phyloP scores from a whole-genome alignment of 2,888 invertebrate genomes.

The Campoletis raptor region DNA sequence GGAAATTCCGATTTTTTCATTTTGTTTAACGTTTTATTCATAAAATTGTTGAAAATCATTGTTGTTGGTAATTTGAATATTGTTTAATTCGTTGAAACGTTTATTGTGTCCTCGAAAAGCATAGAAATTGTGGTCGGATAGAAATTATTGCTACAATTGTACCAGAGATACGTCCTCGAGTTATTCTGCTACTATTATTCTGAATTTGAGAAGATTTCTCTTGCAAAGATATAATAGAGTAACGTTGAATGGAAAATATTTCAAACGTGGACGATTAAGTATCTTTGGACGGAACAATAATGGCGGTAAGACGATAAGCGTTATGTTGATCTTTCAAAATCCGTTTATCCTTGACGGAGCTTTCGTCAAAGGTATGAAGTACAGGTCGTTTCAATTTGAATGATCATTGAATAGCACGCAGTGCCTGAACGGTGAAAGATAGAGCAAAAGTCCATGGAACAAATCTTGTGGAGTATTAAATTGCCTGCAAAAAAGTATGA shows the following conservation, averaged over 20 bases:
- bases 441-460: background rate
- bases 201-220: slow-evolving; percentile 4
- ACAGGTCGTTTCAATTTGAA: background rate
- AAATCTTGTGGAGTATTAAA: background rate
- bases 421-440: background rate
- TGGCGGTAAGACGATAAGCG: slow-evolving; percentile 24
- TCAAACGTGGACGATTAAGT: background rate
- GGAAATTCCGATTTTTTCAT: no score
- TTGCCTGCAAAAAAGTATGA: background rate
- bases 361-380: background rate
- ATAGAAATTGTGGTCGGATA: background rate
- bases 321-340: slow-evolving; percentile 27
- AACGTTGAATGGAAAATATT: background rate
- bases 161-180: background rate
- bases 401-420: no score
- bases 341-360: slow-evolving; percentile 13
- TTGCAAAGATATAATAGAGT: background rate
- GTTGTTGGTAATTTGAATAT: background rate
- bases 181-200: background rate
- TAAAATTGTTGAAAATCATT: background rate
- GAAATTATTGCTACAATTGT: background rate
- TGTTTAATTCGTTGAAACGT: background rate
- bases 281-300: slow-evolving; percentile 9
- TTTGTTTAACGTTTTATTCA: background rate
- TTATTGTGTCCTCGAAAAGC: background rate